These are phyloP conservation scores for Apoda limacodes DNA, from an alignment of 2,888 invertebrate genomes.

Conservation along the genomic window DNA sequence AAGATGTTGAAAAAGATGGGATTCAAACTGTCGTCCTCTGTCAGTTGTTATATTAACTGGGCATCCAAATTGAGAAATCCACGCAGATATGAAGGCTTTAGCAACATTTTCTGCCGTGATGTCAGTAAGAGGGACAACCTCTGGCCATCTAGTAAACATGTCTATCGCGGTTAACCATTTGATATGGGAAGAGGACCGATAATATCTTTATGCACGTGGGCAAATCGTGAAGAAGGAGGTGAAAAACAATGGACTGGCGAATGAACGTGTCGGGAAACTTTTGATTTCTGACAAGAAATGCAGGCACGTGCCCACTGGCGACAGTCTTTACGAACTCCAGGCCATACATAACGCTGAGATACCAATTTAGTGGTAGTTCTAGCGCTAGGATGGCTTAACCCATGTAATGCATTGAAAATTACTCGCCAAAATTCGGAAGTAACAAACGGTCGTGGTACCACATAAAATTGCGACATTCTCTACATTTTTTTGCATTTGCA, in stretches of 20 bases:
- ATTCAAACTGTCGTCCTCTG: constrained; percentile 26
- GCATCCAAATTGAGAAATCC: constrained; percentile 37
- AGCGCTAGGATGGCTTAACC: no score
- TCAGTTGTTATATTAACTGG: constrained; percentile 24
- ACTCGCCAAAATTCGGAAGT: no score
- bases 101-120: constrained; percentile 29
- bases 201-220: constrained; percentile 8
- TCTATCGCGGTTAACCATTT: constrained; percentile 28
- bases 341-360: no score
- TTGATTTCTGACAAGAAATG: constrained; percentile 2
- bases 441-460: no score
- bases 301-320: no score
- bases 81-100: no score
- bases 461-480: no score
- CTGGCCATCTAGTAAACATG: no score
- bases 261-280: not conserved
- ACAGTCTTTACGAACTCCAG: constrained; percentile 4
- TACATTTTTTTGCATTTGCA: no score
- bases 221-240: constrained; percentile 2
- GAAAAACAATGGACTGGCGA: constrained; percentile 1
- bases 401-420: constrained; percentile 8
- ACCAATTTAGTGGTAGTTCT: no score
- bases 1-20: constrained; percentile 12
- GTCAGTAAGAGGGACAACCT: constrained; percentile 27
- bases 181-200: constrained; percentile 5